Percentiles rank a stretch among this genome's conserved stretches.
These are phyloP conservation scores for Chloroceryle inda DNA, from an alignment of 2,797 vertebrate genomes.

Conservation along the genomic window DNA sequence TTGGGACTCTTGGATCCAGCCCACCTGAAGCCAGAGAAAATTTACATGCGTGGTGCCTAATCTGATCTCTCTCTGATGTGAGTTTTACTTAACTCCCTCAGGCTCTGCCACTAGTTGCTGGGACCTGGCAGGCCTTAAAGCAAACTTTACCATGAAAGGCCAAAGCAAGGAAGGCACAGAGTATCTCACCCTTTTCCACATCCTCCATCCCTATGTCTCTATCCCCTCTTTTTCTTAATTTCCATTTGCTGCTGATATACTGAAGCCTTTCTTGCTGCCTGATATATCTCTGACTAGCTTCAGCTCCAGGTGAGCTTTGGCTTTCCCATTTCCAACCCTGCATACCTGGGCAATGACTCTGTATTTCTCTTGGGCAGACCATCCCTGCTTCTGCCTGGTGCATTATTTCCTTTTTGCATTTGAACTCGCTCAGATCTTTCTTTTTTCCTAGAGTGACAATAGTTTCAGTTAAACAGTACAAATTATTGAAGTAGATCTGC, in stretches of 20 bases:
- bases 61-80: background rate
- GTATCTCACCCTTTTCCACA: background rate
- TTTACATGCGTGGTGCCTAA: background rate
- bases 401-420: background rate
- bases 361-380: background rate
- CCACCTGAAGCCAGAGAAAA: background rate
- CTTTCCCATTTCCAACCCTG: background rate
- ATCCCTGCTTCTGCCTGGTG: background rate
- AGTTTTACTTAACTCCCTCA: background rate
- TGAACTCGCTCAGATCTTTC: background rate
- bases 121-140: background rate
- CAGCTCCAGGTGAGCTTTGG: background rate
- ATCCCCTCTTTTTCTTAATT: background rate
- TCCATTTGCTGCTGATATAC: background rate
- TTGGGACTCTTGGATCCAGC: no score
- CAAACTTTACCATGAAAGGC: no score
- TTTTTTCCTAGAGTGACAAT: background rate
- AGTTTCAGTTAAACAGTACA: background rate
- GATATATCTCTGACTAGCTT: background rate
- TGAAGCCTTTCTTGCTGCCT: background rate
- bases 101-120: background rate
- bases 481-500: background rate
- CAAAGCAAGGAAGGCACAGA: background rate
- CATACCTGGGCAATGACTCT: background rate
- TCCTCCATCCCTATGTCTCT: background rate